Evolutionary conservation across 2,888 invertebrate genomes (phyloP).

Genomic region (Brachynemurus nebulosus): DNA sequence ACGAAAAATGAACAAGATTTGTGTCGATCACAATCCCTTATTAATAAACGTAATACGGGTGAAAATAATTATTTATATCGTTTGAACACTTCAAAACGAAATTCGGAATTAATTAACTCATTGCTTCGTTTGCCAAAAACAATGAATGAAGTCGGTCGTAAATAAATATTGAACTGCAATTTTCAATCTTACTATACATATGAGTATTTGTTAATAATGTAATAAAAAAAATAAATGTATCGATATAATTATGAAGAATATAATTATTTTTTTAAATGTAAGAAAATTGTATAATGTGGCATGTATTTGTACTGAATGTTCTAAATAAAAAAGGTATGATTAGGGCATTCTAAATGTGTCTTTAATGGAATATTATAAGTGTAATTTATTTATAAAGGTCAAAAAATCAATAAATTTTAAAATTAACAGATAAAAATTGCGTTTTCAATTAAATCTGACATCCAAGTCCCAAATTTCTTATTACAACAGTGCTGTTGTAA

Average conservation of each 20-base stretch:
- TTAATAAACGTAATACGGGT: slow-evolving; percentile 5
- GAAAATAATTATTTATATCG: slow-evolving; percentile 11
- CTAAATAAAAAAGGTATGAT: too few species aligned
- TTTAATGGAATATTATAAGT: too few species aligned
- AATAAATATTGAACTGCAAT: slow-evolving; percentile 20
- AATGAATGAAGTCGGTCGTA: slow-evolving; percentile 59
- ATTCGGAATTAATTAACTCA: slow-evolving; percentile 59
- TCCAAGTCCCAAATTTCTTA: too few species aligned
- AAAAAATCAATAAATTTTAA: too few species aligned
- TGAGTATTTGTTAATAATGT: not conserved
- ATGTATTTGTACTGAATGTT: too few species aligned
- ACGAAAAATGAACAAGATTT: not conserved
- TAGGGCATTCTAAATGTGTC: too few species aligned
- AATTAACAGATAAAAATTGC: too few species aligned
- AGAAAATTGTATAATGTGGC: too few species aligned
- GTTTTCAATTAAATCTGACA: too few species aligned
- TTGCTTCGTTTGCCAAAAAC: slow-evolving; percentile 62
- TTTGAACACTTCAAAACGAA: slow-evolving; percentile 40
- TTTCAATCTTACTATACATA: not conserved
- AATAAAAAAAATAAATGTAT: not conserved
- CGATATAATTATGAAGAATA: not conserved
- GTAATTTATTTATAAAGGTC: too few species aligned
- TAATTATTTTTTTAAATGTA: too few species aligned
- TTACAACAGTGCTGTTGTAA: too few species aligned
- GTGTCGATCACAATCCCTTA: slow-evolving; percentile 1